Base-by-base conservation (phyloP, 2,113 vertebrate genomes). In the Chelonoidis abingdonii region DNA sequence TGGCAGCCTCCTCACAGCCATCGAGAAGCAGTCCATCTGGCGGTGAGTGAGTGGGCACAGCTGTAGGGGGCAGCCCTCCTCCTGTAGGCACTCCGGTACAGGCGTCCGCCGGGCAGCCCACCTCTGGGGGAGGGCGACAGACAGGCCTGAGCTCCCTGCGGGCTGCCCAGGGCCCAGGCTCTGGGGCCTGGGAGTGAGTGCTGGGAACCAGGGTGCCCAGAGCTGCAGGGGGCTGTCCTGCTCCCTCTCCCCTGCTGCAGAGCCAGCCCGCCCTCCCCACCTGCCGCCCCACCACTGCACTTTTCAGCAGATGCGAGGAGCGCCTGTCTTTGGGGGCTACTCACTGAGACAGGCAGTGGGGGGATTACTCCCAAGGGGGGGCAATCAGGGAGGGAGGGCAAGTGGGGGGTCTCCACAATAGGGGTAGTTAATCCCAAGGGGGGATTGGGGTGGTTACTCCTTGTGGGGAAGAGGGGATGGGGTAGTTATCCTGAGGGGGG, bases 21-120 rank as follows among this genome's bases (percentile, higher is more conserved):
- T 98, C 98, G 0, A 98, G 96, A 98, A 98, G 95, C 99, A 99
- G 90, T 97, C 98, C 92, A 99, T 98, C 59, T 96, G 98, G 29
- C 96, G 96, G 1, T n/a, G n/a, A n/a, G 97, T 98, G 91, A 99
- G 91, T 99, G 99, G 88, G 98, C 89, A 3, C 99, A 99, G 96
- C 98, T 99, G 97, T 99, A 99, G 1, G 99, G 99, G 99, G 84
- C 99, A 99, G 4, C 98, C 99, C n/a, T 98, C 98, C 0, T 96
- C 97, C 4, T 92, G 91, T 50, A 97, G 98, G 95, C 99, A 99
- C 96, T 99, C 99, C 98, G 98, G 96, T 99, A 99, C 65, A 99
- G 96, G 44, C 98, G 97, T 8, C 98, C 99, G 98, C 98, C 0
- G 98, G 99, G 84, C 99, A 99, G 83, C 99, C 99, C 57, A 98